A percentile compares a stretch with the other conserved stretches of the same genome.
Evolutionary conservation across 2,888 invertebrate species (phyloP).

Genomic region (Drosophila meridionalis): DNA sequence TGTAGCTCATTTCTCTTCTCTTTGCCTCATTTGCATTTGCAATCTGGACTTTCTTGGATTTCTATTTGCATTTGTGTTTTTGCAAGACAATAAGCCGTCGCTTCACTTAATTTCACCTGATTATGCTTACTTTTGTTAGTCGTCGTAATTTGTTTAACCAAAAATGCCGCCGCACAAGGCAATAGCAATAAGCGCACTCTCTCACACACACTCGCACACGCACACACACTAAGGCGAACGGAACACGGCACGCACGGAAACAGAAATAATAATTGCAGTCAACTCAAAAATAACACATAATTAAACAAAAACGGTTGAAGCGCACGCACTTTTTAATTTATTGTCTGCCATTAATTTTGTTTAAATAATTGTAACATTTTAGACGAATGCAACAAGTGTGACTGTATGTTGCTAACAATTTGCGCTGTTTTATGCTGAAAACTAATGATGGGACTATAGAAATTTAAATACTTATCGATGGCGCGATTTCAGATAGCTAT

Average conservation of each 20-base stretch:
- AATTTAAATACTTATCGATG: conserved; percentile 24
- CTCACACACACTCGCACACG: conserved; percentile 17
- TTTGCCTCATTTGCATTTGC: conserved; percentile 68
- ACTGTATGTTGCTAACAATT: conserved; percentile 45
- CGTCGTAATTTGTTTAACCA: conserved; percentile 69
- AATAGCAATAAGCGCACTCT: conserved; percentile 51
- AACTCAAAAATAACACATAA: conserved; percentile 52
- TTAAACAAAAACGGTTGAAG: conserved; percentile 41
- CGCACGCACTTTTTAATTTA: conserved; percentile 47
- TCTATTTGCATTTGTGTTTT: conserved; percentile 45
- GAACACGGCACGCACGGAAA: conserved; percentile 52
- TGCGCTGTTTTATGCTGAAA: conserved; percentile 37
- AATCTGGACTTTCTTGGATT: conserved; percentile 42
- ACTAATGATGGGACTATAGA: conserved; percentile 7
- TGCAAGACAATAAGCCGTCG: conserved; percentile 38
- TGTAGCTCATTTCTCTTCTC: conserved; percentile 21
- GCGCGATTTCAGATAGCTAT: neutral
- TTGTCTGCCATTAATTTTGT: conserved; percentile 44
- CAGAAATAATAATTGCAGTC: conserved; percentile 38
- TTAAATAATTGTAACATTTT: conserved; percentile 67
- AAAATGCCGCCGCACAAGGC: conserved; percentile 72
- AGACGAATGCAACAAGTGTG: conserved; percentile 60
- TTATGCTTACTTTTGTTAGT: conserved; percentile 57
- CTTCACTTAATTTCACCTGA: conserved; percentile 49
- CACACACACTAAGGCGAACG: conserved; percentile 27